Evolutionary conservation across 2,888 invertebrate species (phyloP).

Genomic region (Schizotus pectinicornis): DNA sequence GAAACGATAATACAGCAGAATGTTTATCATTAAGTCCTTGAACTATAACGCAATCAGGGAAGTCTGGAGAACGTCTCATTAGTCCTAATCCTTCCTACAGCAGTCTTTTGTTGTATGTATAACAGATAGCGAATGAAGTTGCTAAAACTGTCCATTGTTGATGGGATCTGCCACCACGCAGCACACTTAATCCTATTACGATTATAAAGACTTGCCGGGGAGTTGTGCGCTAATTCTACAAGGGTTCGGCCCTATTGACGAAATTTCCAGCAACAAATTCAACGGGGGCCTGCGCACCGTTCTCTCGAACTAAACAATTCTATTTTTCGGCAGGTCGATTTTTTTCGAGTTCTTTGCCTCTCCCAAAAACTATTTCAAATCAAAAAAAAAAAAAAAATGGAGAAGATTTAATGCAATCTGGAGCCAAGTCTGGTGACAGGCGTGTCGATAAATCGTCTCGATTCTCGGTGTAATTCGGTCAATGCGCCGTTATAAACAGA

Average conservation of each 20-base stretch:
- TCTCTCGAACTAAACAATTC: not conserved
- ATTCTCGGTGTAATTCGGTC: constrained; percentile 5
- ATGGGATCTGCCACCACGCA: constrained; percentile 29
- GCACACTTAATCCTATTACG: constrained; percentile 31
- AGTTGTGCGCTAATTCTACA: constrained; percentile 20
- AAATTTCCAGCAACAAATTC: constrained; percentile 10
- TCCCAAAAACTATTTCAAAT: not conserved
- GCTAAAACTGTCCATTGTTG: constrained; percentile 32
- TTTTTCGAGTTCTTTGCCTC: not conserved
- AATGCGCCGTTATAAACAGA: constrained; percentile 9
- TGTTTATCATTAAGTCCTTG: constrained; percentile 32
- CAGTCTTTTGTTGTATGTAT: constrained; percentile 26
- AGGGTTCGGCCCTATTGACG: constrained; percentile 24
- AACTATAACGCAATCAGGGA: constrained; percentile 27
- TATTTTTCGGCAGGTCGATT: constrained; percentile 7
- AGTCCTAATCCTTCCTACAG: constrained; percentile 26
- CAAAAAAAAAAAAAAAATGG: not conserved
- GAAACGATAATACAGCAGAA: constrained; percentile 21
- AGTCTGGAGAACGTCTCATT: constrained; percentile 27
- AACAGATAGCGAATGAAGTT: constrained; percentile 26
- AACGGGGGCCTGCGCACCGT: not conserved
- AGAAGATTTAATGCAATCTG: not conserved
- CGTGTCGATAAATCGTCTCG: not conserved
- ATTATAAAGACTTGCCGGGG: constrained; percentile 26
- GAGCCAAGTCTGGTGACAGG: not conserved